Evolutionary conservation across 2,797 vertebrate genomes (phyloP).

Genomic region (Chelonia mydas): DNA sequence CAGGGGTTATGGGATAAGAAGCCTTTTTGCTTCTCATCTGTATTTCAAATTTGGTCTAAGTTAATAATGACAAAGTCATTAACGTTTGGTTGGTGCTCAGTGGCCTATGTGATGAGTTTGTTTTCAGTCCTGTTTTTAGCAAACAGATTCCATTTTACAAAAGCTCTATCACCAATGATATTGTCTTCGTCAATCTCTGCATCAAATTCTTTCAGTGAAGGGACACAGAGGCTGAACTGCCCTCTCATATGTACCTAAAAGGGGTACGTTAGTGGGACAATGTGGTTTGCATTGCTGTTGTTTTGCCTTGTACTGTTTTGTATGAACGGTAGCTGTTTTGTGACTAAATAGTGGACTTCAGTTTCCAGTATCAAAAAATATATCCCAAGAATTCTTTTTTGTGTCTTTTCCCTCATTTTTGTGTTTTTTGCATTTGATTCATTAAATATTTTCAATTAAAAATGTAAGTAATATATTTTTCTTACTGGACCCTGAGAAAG

Average conservation of each 20-base stretch:
- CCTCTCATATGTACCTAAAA: background rate
- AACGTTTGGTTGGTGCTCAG: background rate
- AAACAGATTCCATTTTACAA: background rate
- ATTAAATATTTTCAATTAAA: background rate
- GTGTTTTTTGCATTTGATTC: background rate
- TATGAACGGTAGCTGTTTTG: background rate
- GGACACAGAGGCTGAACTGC: background rate
- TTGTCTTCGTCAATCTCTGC: background rate
- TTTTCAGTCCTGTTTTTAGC: background rate
- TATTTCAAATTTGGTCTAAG: background rate
- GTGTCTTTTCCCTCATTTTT: background rate
- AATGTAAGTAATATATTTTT: background rate
- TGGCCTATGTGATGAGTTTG: background rate
- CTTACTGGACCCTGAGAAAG: background rate
- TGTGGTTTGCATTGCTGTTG: background rate
- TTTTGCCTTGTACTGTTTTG: background rate
- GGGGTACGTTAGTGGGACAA: background rate
- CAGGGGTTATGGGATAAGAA: background rate
- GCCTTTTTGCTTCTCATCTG: background rate
- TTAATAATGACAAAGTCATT: background rate
- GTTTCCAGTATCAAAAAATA: background rate
- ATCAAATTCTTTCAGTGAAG: background rate
- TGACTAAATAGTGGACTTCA: background rate
- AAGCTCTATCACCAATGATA: background rate
- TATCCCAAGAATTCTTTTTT: background rate